These are phyloP conservation scores for Xestia ashworthii DNA, from an alignment of 2,888 invertebrate species.

Conservation along the genomic window DNA sequence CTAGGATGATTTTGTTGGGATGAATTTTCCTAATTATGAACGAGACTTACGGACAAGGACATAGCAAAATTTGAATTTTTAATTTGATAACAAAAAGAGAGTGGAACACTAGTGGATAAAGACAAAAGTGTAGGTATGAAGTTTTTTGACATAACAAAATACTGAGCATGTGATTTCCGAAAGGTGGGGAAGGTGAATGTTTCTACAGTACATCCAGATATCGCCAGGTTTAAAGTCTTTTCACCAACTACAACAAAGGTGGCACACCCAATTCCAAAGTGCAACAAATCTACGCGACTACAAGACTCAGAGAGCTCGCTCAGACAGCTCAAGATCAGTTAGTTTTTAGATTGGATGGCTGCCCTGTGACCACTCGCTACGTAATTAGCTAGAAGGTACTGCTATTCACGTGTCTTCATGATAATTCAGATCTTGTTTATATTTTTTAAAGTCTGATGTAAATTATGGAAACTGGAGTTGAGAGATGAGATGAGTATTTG, in stretches of 20 bases:
- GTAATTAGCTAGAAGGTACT: slow-evolving; percentile 62
- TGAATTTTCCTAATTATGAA: neutral
- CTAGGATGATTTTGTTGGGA: neutral
- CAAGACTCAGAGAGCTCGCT: slow-evolving; percentile 47
- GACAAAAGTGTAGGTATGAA: no score
- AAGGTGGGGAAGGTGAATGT: neutral
- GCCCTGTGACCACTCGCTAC: slow-evolving; percentile 58
- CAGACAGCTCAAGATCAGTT: slow-evolving; percentile 64
- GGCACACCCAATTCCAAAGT: slow-evolving; percentile 10
- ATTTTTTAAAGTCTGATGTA: slow-evolving; percentile 4
- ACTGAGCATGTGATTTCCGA: neutral
- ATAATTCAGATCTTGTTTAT: slow-evolving; percentile 21
- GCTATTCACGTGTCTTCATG: slow-evolving; percentile 44
- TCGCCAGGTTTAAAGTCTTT: neutral
- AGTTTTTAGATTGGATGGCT: slow-evolving; percentile 69
- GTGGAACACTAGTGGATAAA: no score
- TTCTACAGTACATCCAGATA: neutral
- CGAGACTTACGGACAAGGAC: neutral
- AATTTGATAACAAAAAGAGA: no score
- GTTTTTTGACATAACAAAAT: neutral
- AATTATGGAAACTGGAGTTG: neutral
- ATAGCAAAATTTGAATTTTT: no score
- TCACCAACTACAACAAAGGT: neutral
- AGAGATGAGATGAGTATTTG: neutral
- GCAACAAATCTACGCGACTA: slow-evolving; percentile 43